Evolutionary conservation across 1,140 invertebrate species (phyloP).

Genomic region (Tetragnatha versicolor): DNA sequence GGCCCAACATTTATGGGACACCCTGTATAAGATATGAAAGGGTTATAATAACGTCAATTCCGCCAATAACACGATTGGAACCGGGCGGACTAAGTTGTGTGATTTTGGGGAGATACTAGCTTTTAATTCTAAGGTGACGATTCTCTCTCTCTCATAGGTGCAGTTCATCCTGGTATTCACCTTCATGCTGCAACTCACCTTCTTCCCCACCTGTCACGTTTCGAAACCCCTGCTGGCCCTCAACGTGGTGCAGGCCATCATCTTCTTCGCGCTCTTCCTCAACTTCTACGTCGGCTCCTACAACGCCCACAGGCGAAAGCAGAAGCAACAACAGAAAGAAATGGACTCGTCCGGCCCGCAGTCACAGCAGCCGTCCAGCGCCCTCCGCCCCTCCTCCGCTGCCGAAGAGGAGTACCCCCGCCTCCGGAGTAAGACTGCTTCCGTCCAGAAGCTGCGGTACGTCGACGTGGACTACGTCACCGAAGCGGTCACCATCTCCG

Average conservation of each 20-base stretch:
- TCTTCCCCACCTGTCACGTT: conserved; percentile 48
- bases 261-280: conserved; percentile 46
- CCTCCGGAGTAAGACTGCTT: neutral
- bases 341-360: neutral
- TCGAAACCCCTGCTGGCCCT: conserved; percentile 39
- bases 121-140: no score
- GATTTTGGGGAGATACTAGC: no score
- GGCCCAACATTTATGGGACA: no score
- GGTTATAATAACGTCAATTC: no score
- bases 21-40: no score
- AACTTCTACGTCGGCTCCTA: conserved; percentile 43
- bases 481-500: conserved; percentile 43
- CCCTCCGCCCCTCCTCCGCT: neutral
- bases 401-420: neutral
- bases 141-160: no score
- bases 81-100: no score
- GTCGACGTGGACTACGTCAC: conserved; percentile 44
- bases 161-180: conserved; percentile 48
- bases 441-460: conserved; percentile 35
- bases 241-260: conserved; percentile 46
- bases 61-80: no score
- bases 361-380: neutral
- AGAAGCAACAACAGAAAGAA: neutral
- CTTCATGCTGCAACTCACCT: conserved; percentile 46
- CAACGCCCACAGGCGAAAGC: neutral